phyloP scores from a whole-genome alignment of 2,797 vertebrate species.

The Ptychadena robeensis region DNA sequence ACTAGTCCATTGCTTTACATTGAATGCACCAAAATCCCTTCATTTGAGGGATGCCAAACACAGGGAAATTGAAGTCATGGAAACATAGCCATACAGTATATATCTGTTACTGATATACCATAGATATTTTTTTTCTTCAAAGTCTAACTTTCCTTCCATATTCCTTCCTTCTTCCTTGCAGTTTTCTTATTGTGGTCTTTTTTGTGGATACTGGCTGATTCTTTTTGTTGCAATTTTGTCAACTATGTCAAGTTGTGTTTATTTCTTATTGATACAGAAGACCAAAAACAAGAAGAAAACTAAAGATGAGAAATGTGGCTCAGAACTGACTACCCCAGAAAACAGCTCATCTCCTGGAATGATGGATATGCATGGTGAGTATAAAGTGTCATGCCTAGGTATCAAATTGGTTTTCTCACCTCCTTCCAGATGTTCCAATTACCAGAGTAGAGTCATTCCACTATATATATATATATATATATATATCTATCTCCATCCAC shows the following conservation, averaged over 20 bases:
- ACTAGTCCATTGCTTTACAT: too few species aligned
- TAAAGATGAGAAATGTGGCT: conserved; percentile 97
- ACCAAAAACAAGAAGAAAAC: conserved; percentile 97
- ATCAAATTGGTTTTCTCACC: too few species aligned
- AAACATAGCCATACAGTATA: too few species aligned
- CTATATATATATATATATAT: too few species aligned
- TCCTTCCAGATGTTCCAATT: neutral
- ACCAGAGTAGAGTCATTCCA: neutral
- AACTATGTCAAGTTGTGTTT: neutral
- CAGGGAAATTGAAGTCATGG: too few species aligned
- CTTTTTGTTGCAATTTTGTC: neutral
- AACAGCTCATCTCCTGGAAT: conserved; percentile 98
- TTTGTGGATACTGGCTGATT: neutral
- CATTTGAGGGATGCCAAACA: too few species aligned
- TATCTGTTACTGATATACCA: neutral
- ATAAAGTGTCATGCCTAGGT: neutral
- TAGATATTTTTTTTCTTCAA: neutral
- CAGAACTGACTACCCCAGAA: conserved; percentile 95
- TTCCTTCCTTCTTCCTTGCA: conserved; percentile 21
- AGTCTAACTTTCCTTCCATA: neutral
- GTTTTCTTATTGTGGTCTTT: conserved; percentile 2
- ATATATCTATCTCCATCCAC: too few species aligned
- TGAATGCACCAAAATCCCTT: too few species aligned
- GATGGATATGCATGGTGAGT: conserved; percentile 98
- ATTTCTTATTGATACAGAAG: conserved; percentile 80